A percentile compares a stretch with the other conserved stretches of the same genome.
Conservation (phyloP, 2,113 vertebrate genomes). For the Lipophrys pholis region DNA sequence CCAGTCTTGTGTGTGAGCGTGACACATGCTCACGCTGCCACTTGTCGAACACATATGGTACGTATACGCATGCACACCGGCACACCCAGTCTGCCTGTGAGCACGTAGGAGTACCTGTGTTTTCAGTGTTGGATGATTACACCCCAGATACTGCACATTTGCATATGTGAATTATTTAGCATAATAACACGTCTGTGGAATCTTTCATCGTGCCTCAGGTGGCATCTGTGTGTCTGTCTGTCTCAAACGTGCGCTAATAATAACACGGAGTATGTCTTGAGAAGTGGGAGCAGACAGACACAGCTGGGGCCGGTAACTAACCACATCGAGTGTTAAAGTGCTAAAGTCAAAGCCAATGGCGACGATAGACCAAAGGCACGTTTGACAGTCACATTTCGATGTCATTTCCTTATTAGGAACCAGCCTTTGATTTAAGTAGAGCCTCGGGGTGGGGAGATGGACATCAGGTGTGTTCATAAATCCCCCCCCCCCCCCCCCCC, state of each 20-base stretch:
- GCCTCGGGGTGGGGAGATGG: constrained; percentile 18
- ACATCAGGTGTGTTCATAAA: constrained; percentile 48
- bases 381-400: constrained; percentile 20
- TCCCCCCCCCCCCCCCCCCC: background rate
- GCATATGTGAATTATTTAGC: constrained; percentile 63
- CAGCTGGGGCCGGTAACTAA: constrained; percentile 34
- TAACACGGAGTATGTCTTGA: constrained; percentile 34
- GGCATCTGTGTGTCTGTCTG: constrained; percentile 46
- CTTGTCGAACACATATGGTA: background rate
- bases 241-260: constrained; percentile 42
- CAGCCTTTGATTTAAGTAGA: constrained; percentile 11
- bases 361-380: background rate
- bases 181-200: constrained; percentile 43
- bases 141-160: constrained; percentile 37
- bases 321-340: background rate
- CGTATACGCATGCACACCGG: background rate
- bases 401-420: constrained; percentile 19
- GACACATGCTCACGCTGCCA: background rate
- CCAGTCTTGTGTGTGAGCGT: background rate
- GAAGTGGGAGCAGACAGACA: background rate
- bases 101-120: constrained; percentile 35
- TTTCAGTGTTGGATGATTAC: constrained; percentile 28
- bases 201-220: constrained; percentile 64
- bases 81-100: constrained; percentile 5
- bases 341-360: constrained; percentile 5